These are phyloP conservation scores for Hylyphantes graminicola DNA, from an alignment of 1,140 invertebrate genomes.

Conservation along the genomic window DNA sequence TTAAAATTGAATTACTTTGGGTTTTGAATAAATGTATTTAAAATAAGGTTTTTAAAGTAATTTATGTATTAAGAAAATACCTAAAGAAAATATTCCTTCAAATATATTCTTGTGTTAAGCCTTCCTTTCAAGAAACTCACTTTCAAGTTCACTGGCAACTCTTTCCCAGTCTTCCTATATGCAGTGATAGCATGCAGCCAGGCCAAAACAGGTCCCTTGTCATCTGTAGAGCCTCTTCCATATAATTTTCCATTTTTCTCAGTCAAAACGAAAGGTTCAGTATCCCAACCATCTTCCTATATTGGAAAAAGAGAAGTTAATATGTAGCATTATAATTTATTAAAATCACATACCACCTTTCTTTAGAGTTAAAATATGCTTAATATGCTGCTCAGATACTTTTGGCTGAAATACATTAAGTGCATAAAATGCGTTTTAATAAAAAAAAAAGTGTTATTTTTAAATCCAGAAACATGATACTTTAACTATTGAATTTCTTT, in stretches of 20 bases:
- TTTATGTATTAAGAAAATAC: too few species aligned
- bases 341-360: not conserved
- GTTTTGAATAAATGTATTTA: too few species aligned
- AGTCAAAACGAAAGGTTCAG: conserved; percentile 91
- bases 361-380: not conserved
- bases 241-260: conserved; percentile 92
- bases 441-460: too few species aligned
- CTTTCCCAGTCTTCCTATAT: conserved; percentile 77
- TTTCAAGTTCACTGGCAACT: conserved; percentile 93
- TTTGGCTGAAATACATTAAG: too few species aligned
- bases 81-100: too few species aligned
- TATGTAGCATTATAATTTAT: not conserved
- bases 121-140: conserved; percentile 67
- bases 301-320: not conserved
- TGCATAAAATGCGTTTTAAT: too few species aligned
- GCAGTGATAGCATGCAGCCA: conserved; percentile 96
- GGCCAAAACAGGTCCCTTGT: conserved; percentile 84
- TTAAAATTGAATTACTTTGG: too few species aligned
- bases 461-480: too few species aligned
- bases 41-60: too few species aligned
- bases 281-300: conserved; percentile 91
- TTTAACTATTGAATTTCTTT: too few species aligned
- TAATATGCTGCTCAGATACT: too few species aligned
- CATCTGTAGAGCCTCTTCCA: conserved; percentile 93
- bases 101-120: too few species aligned